phyloP scores from a whole-genome alignment of 2,797 vertebrate species.

The Sparus aurata region DNA sequence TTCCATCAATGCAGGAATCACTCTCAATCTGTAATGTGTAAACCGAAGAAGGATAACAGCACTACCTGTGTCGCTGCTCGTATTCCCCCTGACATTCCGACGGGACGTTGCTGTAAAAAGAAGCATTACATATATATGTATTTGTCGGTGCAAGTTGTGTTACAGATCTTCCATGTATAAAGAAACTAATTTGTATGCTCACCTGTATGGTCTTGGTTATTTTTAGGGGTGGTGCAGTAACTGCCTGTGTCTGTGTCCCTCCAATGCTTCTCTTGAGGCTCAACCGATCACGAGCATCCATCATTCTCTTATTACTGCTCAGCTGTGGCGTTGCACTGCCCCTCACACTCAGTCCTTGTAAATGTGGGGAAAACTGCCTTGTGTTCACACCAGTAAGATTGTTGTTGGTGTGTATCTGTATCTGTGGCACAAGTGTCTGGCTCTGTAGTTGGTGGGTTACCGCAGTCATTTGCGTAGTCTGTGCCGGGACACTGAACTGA shows the following conservation, averaged over 20 bases:
- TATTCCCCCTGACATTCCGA: slow-evolving; percentile 79
- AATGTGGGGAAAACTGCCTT: slow-evolving; percentile 71
- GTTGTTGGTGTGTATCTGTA: slow-evolving; percentile 81
- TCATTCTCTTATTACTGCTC: slow-evolving; percentile 86
- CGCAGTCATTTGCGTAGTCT: slow-evolving; percentile 51
- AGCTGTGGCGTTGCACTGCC: slow-evolving; percentile 63
- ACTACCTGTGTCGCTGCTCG: slow-evolving; percentile 76
- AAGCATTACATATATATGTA: background rate
- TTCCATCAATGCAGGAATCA: background rate
- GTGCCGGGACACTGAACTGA: slow-evolving; percentile 54
- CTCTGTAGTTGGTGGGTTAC: slow-evolving; percentile 67
- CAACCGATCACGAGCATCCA: slow-evolving; percentile 95
- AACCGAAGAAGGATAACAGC: background rate
- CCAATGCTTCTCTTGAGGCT: slow-evolving; percentile 92
- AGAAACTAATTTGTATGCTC: slow-evolving; percentile 13
- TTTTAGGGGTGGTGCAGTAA: slow-evolving; percentile 86
- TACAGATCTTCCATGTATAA: background rate
- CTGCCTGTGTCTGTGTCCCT: slow-evolving; percentile 76
- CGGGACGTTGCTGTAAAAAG: slow-evolving; percentile 82
- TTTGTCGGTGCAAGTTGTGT: background rate
- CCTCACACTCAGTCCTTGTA: slow-evolving; percentile 74
- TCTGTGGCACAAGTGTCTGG: slow-evolving; percentile 75
- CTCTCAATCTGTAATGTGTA: background rate
- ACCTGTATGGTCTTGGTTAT: slow-evolving; percentile 99
- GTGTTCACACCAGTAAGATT: slow-evolving; percentile 53